A percentile compares a stretch with the other conserved stretches of the same genome.
phyloP scores from a whole-genome alignment of 2,888 invertebrate genomes.

The Vesta saturnalis region DNA sequence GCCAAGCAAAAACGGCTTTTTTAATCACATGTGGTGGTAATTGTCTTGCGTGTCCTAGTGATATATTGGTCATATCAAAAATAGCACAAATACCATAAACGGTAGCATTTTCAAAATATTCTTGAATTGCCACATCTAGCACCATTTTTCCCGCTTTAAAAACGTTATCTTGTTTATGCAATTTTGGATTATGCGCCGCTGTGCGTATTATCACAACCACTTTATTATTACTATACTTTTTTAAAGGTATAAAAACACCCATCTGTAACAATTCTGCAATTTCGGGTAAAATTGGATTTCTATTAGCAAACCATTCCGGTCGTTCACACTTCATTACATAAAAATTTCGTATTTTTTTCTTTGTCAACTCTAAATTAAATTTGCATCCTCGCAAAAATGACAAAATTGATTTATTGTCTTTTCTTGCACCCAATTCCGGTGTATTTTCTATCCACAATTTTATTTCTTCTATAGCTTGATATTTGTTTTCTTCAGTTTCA shows the following conservation, averaged over 20 bases:
- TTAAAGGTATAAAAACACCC: conserved; percentile 70
- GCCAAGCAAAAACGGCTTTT: conserved; percentile 72
- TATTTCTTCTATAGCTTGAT: conserved; percentile 53
- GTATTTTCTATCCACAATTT: conserved; percentile 61
- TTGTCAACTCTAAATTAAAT: conserved; percentile 67
- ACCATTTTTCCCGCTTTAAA: conserved; percentile 73
- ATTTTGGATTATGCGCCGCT: conserved; percentile 68
- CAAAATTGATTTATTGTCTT: conserved; percentile 64
- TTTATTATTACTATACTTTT: conserved; percentile 61
- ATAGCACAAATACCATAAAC: conserved; percentile 68
- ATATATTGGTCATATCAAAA: conserved; percentile 69
- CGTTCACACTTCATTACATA: conserved; percentile 66
- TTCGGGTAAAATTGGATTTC: conserved; percentile 68
- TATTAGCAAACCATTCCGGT: conserved; percentile 70
- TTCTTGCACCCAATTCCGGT: conserved; percentile 59
- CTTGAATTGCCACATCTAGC: conserved; percentile 67
- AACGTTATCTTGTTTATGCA: conserved; percentile 68
- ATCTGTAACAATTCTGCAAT: conserved; percentile 67
- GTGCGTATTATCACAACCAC: conserved; percentile 70
- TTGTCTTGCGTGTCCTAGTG: conserved; percentile 68
- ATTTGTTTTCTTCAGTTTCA: conserved; percentile 53
- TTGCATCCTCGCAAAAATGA: conserved; percentile 71
- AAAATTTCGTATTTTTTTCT: conserved; percentile 68
- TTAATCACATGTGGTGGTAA: conserved; percentile 68
- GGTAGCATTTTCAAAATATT: conserved; percentile 62